These are phyloP conservation scores for Zaprionus africanus DNA, from an alignment of 1,140 invertebrate species.

Conservation along the genomic window DNA sequence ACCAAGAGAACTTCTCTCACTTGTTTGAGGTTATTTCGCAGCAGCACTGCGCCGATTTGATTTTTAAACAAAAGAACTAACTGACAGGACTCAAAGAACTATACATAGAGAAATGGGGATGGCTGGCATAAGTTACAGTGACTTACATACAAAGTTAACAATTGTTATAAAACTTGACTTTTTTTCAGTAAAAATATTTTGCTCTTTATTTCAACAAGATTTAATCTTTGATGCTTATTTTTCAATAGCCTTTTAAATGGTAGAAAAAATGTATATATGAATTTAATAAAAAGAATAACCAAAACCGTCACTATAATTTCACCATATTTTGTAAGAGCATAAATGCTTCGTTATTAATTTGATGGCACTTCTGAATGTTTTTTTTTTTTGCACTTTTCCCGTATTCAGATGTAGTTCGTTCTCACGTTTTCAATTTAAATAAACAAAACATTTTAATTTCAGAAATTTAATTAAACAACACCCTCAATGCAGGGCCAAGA, in stretches of 20 bases:
- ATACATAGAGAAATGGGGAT: background rate
- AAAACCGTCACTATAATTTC: background rate
- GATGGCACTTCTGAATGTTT: background rate
- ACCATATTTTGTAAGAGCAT: slow-evolving; percentile 3
- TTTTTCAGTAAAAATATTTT: background rate
- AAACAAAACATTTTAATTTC: slow-evolving; percentile 84
- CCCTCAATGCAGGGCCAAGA: slow-evolving; percentile 54
- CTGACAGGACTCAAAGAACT: slow-evolving; percentile 26
- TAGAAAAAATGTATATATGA: too few relatives aligned
- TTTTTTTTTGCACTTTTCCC: slow-evolving; percentile 46
- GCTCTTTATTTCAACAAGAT: background rate
- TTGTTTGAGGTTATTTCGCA: slow-evolving; percentile 50
- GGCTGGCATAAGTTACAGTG: background rate
- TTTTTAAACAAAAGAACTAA: slow-evolving; percentile 60
- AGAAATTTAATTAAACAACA: slow-evolving; percentile 84
- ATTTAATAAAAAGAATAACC: background rate
- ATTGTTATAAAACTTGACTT: background rate
- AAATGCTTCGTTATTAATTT: background rate
- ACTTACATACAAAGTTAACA: background rate
- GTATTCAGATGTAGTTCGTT: slow-evolving; percentile 55
- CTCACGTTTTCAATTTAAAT: slow-evolving; percentile 83
- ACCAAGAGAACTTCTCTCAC: slow-evolving; percentile 42
- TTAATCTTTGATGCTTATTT: background rate
- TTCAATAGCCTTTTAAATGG: background rate
- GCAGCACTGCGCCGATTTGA: slow-evolving; percentile 61